A percentile compares a stretch with the other conserved stretches of the same genome.
phyloP scores from a whole-genome alignment of 2,113 vertebrate genomes.

The Hemichromis elongatus region DNA sequence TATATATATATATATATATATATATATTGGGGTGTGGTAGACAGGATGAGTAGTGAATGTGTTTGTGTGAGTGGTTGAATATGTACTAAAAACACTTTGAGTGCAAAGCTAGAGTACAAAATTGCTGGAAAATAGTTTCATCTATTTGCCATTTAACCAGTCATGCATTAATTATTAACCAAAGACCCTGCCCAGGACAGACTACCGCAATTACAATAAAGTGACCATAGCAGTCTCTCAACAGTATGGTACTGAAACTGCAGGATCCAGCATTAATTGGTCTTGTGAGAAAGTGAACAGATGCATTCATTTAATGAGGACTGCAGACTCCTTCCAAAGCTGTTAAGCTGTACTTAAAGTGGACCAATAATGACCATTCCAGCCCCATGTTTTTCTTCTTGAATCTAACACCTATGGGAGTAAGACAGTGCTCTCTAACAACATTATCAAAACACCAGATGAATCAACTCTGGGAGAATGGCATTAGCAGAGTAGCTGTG shows the following conservation, averaged over 20 bases:
- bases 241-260: neutral
- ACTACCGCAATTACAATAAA: conserved; percentile 2
- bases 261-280: neutral
- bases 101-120: neutral
- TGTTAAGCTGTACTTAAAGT: neutral
- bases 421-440: neutral
- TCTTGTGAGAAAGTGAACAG: neutral
- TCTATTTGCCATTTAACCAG: neutral
- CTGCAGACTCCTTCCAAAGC: neutral
- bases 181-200: neutral
- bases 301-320: neutral
- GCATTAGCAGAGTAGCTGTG: neutral
- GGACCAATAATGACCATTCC: neutral
- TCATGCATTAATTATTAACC: neutral
- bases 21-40: neutral
- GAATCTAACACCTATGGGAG: neutral
- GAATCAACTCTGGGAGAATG: neutral
- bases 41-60: too few relatives aligned
- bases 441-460: neutral
- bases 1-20: too few relatives aligned
- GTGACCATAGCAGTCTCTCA: neutral
- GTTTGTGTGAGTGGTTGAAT: neutral
- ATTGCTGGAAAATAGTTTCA: neutral
- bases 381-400: neutral
- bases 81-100: neutral